phyloP scores from a whole-genome alignment of 2,797 vertebrate genomes.

The Corythornis leucogaster region DNA sequence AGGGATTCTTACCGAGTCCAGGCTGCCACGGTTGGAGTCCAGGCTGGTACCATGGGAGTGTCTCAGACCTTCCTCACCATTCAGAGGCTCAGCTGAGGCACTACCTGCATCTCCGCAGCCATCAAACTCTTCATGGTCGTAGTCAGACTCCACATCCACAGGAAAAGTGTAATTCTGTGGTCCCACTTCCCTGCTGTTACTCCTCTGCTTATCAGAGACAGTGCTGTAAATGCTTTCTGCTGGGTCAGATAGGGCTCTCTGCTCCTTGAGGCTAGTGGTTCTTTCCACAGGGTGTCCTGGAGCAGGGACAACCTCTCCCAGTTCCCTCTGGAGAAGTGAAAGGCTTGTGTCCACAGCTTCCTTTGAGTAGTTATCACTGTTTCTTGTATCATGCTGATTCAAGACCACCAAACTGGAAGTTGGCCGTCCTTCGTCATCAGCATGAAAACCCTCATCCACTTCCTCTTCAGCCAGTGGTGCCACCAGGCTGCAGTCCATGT shows the following conservation, averaged over 20 bases:
- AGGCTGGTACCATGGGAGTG: slow-evolving; percentile 88
- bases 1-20: slow-evolving; percentile 87
- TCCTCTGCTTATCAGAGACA: slow-evolving; percentile 57
- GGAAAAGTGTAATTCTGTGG: slow-evolving; percentile 74
- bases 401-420: slow-evolving; percentile 72
- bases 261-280: not conserved
- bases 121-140: slow-evolving; percentile 92
- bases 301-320: not conserved
- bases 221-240: slow-evolving; percentile 76
- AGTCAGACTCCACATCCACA: slow-evolving; percentile 88
- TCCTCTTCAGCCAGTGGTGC: slow-evolving; percentile 88
- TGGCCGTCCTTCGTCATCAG: slow-evolving; percentile 84
- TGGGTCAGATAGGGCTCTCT: not conserved
- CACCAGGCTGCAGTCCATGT: slow-evolving; percentile 81
- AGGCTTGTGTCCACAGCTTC: slow-evolving; percentile 15
- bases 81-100: slow-evolving; percentile 83
- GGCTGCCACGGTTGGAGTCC: slow-evolving; percentile 89
- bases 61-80: slow-evolving; percentile 83
- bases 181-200: slow-evolving; percentile 59
- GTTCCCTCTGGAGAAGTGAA: not conserved
- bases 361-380: slow-evolving; percentile 37
- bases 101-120: slow-evolving; percentile 84
- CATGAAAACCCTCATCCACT: slow-evolving; percentile 88
- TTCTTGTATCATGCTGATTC: slow-evolving; percentile 24
- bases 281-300: not conserved